These are phyloP conservation scores for Euspilapteryx auroguttella DNA, from an alignment of 2,888 invertebrate species.

Conservation along the genomic window DNA sequence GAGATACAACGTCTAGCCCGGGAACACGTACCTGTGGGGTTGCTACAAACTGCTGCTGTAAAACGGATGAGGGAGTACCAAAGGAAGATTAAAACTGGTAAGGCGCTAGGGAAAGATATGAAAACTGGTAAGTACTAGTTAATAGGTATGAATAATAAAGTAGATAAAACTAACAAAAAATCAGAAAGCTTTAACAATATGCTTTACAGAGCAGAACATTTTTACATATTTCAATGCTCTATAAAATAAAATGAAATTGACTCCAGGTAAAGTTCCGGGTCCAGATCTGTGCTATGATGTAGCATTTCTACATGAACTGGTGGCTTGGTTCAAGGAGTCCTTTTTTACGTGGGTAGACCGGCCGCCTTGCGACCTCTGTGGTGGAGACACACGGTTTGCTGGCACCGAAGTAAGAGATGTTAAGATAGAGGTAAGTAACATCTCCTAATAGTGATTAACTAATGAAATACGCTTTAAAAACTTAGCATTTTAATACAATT, in stretches of 20 bases:
- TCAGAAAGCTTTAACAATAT: background rate
- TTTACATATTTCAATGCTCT: background rate
- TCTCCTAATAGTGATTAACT: too few relatives aligned
- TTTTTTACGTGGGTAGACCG: conserved; percentile 93
- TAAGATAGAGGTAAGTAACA: too few relatives aligned
- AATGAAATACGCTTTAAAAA: too few relatives aligned
- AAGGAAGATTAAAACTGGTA: conserved; percentile 58
- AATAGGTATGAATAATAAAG: background rate
- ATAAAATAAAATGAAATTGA: conserved; percentile 1
- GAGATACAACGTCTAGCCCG: conserved; percentile 66
- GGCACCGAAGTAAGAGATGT: too few relatives aligned
- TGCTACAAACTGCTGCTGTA: conserved; percentile 66
- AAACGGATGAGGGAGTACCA: conserved; percentile 65
- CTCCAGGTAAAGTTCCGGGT: conserved; percentile 20
- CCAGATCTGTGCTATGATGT: conserved; percentile 67
- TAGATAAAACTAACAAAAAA: background rate
- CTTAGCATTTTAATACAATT: too few relatives aligned
- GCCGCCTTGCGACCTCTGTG: conserved; percentile 73
- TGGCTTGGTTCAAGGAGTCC: conserved; percentile 89
- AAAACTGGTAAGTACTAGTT: background rate
- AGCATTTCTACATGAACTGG: conserved; percentile 74
- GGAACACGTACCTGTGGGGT: conserved; percentile 66
- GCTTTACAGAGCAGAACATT: background rate
- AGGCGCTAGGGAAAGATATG: background rate
- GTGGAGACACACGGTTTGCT: conserved; percentile 18